Conservation (phyloP, 2,113 vertebrate genomes). For the Sebastes fasciatus region DNA sequence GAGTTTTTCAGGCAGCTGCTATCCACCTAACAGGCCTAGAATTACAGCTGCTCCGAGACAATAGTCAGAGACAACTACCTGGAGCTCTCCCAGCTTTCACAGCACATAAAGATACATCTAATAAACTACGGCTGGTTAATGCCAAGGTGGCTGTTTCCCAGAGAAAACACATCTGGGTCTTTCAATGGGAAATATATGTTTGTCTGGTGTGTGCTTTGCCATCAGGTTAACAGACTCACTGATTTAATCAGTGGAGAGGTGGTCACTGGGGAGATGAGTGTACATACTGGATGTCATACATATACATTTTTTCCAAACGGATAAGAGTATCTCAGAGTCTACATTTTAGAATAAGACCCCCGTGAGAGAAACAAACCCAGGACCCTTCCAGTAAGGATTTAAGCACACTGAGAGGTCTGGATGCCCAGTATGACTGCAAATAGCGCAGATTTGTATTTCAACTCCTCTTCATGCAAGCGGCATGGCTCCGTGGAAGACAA, state of each 20-base stretch:
- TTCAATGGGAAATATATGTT: constrained; percentile 52
- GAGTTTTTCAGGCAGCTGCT: constrained; percentile 40
- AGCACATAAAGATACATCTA: constrained; percentile 74
- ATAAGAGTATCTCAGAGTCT: constrained; percentile 19
- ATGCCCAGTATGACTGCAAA: background rate
- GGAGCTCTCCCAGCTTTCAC: constrained; percentile 63
- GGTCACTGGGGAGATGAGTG: constrained; percentile 7
- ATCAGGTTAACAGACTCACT: constrained; percentile 50
- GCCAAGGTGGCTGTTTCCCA: constrained; percentile 58
- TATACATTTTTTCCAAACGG: constrained; percentile 17
- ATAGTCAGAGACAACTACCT: constrained; percentile 55
- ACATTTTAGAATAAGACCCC: constrained; percentile 19
- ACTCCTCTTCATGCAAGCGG: background rate
- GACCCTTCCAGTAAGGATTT: constrained; percentile 3
- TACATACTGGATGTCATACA: constrained; percentile 12
- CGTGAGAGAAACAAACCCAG: constrained; percentile 29
- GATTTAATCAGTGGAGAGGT: constrained; percentile 55
- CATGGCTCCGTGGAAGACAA: too few relatives aligned
- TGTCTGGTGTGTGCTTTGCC: constrained; percentile 35
- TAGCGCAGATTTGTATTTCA: background rate
- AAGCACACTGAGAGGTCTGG: background rate
- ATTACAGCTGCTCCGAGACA: constrained; percentile 59
- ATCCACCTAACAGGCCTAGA: constrained; percentile 66
- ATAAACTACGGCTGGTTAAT: constrained; percentile 73
- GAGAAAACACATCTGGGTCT: constrained; percentile 53